Evolutionary conservation across 2,113 vertebrate species (phyloP).

Genomic region (Cynocephalus volans): DNA sequence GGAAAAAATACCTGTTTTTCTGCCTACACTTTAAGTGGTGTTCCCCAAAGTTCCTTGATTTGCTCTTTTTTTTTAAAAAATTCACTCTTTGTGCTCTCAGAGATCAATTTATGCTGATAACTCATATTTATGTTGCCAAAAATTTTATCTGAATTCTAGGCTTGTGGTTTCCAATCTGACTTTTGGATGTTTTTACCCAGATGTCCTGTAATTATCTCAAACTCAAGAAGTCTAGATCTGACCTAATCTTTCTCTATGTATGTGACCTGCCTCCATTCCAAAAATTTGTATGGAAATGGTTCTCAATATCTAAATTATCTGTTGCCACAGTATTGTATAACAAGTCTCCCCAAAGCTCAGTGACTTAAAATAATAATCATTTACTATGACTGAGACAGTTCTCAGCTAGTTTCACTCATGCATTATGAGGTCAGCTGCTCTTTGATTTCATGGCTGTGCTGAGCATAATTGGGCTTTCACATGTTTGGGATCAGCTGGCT

Average conservation of each 20-base stretch:
- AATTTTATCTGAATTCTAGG: not conserved
- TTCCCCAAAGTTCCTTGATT: not conserved
- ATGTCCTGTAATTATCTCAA: not conserved
- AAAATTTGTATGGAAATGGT: not conserved
- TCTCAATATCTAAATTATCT: not conserved
- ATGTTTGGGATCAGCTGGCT: not conserved
- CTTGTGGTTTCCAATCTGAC: not conserved
- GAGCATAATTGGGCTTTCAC: not conserved
- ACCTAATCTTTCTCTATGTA: not conserved
- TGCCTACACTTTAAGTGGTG: not conserved
- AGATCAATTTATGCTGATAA: not conserved
- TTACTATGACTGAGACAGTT: not conserved
- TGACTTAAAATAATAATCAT: not conserved
- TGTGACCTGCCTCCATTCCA: not conserved
- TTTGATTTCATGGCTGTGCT: not conserved
- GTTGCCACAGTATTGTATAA: not conserved
- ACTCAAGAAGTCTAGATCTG: not conserved
- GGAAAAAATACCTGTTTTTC: not conserved
- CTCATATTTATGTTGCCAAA: not conserved
- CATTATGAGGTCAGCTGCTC: not conserved
- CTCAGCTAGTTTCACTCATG: not conserved
- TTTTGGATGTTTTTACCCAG: not conserved
- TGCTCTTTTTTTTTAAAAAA: not conserved
- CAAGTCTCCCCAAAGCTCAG: not conserved
- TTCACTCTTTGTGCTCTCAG: not conserved